Conservation (phyloP, 2,113 vertebrate genomes). For the Pseudopipra pipra region DNA sequence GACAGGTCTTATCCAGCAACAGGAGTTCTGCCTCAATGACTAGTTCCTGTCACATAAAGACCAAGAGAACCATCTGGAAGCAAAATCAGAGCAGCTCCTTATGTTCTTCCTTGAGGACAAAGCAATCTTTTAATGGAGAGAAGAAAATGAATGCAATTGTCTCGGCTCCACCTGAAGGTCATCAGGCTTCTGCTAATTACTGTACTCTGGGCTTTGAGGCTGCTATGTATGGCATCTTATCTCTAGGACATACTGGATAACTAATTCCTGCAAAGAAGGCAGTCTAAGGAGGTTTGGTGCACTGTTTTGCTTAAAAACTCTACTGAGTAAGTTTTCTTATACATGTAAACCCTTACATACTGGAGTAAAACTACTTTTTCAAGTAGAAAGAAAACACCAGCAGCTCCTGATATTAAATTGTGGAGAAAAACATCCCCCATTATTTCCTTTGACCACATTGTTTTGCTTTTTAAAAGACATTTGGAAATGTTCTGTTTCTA, state of each 20-base stretch:
- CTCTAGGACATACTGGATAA: background rate
- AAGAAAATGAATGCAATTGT: background rate
- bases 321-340: background rate
- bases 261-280: background rate
- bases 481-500: conserved; percentile 43
- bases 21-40: background rate
- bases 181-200: background rate
- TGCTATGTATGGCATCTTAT: background rate
- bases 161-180: background rate
- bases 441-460: conserved; percentile 37
- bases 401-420: conserved; percentile 25
- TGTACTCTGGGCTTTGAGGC: background rate
- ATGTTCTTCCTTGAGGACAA: background rate
- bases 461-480: conserved; percentile 47
- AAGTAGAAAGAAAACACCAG: background rate
- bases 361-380: background rate
- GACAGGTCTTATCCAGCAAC: background rate
- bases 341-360: background rate
- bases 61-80: background rate
- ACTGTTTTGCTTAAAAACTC: background rate
- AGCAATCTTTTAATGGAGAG: background rate
- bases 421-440: conserved; percentile 19
- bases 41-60: background rate
- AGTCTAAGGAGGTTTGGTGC: background rate
- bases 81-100: background rate